phyloP scores from a whole-genome alignment of 2,888 invertebrate genomes.

The Trachelus troglodyta region DNA sequence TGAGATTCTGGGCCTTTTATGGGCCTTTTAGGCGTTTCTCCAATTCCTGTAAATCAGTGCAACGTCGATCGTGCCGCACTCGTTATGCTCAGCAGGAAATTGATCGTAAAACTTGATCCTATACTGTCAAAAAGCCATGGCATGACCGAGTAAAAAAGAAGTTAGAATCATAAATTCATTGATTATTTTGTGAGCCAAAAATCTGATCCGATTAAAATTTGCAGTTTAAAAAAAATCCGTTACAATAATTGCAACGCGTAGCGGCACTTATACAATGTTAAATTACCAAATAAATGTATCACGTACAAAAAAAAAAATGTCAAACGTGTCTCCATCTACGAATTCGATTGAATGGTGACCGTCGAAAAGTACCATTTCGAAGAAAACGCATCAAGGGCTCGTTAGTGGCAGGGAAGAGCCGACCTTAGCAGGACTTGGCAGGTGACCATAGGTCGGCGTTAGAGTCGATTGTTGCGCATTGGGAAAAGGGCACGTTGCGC shows the following conservation, averaged over 20 bases:
- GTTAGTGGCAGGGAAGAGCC: slow-evolving; percentile 3
- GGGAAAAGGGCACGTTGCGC: slow-evolving; percentile 35
- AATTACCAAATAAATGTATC: background rate
- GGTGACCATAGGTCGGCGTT: slow-evolving; percentile 34
- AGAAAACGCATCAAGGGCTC: slow-evolving; percentile 5
- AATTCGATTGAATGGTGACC: background rate
- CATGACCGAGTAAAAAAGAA: background rate
- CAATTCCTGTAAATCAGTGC: slow-evolving; percentile 32
- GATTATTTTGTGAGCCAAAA: background rate
- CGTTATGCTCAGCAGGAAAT: slow-evolving; percentile 38
- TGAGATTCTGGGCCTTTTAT: slow-evolving; percentile 30
- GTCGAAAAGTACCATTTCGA: background rate
- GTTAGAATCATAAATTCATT: background rate
- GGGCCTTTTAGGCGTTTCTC: slow-evolving; percentile 21
- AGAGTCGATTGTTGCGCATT: slow-evolving; percentile 34
- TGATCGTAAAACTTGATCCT: slow-evolving; percentile 42
- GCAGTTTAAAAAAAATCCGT: background rate
- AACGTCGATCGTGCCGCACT: slow-evolving; percentile 19
- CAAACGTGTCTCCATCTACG: background rate
- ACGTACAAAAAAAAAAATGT: background rate
- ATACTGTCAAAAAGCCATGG: background rate
- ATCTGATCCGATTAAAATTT: background rate
- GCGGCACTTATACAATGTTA: background rate
- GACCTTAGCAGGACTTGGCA: slow-evolving; percentile 26
- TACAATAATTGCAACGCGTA: background rate